Base-by-base conservation (phyloP, 2,888 invertebrate species). In the Acanthosepion esculentum region DNA sequence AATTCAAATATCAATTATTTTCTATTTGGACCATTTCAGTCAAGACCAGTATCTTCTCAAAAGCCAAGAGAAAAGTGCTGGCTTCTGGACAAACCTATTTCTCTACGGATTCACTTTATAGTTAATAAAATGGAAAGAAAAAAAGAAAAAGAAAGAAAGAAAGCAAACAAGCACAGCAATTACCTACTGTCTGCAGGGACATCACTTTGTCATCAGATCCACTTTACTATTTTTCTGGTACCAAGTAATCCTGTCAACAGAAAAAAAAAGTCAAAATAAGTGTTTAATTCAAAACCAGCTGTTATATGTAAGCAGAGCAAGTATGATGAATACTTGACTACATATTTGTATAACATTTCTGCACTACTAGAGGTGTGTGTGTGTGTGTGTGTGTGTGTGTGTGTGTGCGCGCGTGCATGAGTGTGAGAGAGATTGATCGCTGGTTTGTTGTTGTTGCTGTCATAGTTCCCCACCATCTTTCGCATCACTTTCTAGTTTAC, bases 181-280 rank as follows among this genome's bases (percentile, higher is more conserved):
- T 33, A 78, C 78, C 33, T 78, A 78, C 78, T 78, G 78, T 78
- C 78, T 78, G 78, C 78, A 78, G 33, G 78, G 78, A 78, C 78
- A 78, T 78, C 78, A 78, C 78, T 78, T 33, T 78, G 78, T 78
- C 78, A 78, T 78, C 78, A 78, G 78, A 78, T 78, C n/a, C 78
- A 78, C 78, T 78, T 78, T 59, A 23, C 59, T 59, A 59, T 59
- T 59, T 33, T 33, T n/a, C 15, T 78, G 78, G 78, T 78, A 78
- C 78, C n/a, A 78, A 78, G 78, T 78, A 78, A 78, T 78, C 78
- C 78, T 78, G 78, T 78, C 78, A 78, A 78, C 78, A 78, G n/a
- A 78, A 33, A 78, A 33, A 78, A 78, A n/a, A 33, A 78, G n/a
- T 1, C 15, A n/a, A 78, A 78, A n/a, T 78, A 78, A 78, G 78